These are phyloP conservation scores for Hololepta plana DNA, from an alignment of 2,888 invertebrate genomes.

Conservation along the genomic window DNA sequence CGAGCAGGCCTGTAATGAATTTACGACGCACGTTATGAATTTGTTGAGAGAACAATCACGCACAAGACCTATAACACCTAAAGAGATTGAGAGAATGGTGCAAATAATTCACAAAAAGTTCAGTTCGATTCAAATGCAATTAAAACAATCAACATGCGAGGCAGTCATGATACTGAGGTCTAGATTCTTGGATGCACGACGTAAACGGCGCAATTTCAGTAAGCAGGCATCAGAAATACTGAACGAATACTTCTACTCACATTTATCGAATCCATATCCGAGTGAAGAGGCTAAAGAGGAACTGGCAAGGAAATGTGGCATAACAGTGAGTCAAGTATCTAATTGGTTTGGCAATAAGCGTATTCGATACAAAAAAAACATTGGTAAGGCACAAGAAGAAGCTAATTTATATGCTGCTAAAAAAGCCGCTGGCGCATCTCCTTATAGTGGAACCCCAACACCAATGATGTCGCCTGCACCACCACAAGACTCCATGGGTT, in stretches of 20 bases:
- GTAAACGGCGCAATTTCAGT: slow-evolving; percentile 96
- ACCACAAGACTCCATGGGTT: slow-evolving; percentile 83
- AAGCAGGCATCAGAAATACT: slow-evolving; percentile 99
- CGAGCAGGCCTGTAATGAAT: slow-evolving; percentile 99
- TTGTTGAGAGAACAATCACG: slow-evolving; percentile 89
- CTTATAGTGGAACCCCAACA: slow-evolving; percentile 74
- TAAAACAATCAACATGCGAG: slow-evolving; percentile 98
- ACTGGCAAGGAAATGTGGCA: slow-evolving; percentile 95
- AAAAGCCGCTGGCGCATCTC: slow-evolving; percentile 70
- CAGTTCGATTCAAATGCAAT: slow-evolving; percentile 93
- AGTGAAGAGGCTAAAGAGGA: slow-evolving; percentile 99
- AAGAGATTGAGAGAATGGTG: slow-evolving; percentile 99
- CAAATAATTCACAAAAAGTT: slow-evolving; percentile 98
- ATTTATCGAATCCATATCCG: slow-evolving; percentile 98
- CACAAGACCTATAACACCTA: slow-evolving; percentile 92
- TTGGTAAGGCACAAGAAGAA: slow-evolving; percentile 98
- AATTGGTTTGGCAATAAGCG: slow-evolving; percentile 99
- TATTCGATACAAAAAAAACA: slow-evolving; percentile 99
- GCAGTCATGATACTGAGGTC: slow-evolving; percentile 98
- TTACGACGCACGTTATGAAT: slow-evolving; percentile 99
- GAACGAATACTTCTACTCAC: slow-evolving; percentile 99
- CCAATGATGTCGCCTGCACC: slow-evolving; percentile 93
- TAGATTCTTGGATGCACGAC: slow-evolving; percentile 57
- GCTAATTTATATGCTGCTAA: slow-evolving; percentile 98
- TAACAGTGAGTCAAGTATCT: slow-evolving; percentile 87